phyloP scores from a whole-genome alignment of 2,797 vertebrate species.

The Phrynocephalus vlangalii region DNA sequence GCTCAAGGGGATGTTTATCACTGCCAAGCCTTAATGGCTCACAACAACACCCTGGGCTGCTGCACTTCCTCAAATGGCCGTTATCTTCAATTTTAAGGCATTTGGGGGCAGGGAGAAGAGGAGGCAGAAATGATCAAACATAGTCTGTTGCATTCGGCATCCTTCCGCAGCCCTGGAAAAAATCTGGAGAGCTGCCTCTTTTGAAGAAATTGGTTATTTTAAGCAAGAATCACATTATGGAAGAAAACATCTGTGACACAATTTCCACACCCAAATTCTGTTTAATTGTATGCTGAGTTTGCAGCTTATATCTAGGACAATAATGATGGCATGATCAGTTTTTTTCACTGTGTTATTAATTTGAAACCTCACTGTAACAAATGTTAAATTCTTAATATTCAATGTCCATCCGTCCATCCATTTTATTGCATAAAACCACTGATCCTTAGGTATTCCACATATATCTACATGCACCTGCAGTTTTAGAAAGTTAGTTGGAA shows the following conservation, averaged over 20 bases:
- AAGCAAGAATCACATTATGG: slow-evolving; percentile 32
- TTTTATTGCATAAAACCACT: background rate
- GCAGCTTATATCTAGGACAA: background rate
- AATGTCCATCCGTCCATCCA: background rate
- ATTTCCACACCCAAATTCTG: slow-evolving; percentile 22
- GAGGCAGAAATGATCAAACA: slow-evolving; percentile 35
- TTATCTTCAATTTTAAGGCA: slow-evolving; percentile 69
- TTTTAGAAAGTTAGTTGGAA: too few relatives aligned
- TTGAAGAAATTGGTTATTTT: background rate
- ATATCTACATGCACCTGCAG: background rate
- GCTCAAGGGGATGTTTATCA: slow-evolving; percentile 67
- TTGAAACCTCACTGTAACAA: background rate
- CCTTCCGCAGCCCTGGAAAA: slow-evolving; percentile 23
- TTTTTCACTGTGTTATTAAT: background rate
- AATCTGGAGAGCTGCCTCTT: slow-evolving; percentile 29
- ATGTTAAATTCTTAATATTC: background rate
- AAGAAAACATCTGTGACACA: slow-evolving; percentile 20
- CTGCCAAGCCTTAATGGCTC: slow-evolving; percentile 64
- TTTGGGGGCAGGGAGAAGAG: slow-evolving; percentile 45
- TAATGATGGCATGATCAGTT: background rate
- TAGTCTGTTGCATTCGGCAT: slow-evolving; percentile 28
- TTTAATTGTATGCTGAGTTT: background rate
- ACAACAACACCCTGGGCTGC: slow-evolving; percentile 41
- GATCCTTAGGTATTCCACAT: background rate
- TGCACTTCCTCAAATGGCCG: slow-evolving; percentile 58